Base-by-base conservation (phyloP, 2,797 vertebrate genomes). In the Syncerus caffer region DNA sequence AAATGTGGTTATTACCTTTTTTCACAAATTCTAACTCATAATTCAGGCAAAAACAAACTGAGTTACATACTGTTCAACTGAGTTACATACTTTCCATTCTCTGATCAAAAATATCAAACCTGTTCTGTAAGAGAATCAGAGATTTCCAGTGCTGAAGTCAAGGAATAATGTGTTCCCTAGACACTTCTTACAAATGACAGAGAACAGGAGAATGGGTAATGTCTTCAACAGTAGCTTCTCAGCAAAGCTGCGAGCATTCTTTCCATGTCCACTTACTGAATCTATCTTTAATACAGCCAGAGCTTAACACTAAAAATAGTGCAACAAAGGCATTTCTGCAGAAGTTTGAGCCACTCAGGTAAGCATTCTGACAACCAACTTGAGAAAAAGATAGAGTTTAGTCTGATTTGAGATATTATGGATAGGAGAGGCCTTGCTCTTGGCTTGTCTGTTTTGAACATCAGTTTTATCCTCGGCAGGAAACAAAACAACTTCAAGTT, bases 361-460 rank as follows among this genome's bases (percentile, higher is more conserved):
- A 95, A 96, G 50, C 34, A 93, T 67, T 95, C 76, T 93, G 60
- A 84, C 96, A 95, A 95, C 9, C 19, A 85, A 67, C 50, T 29
- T 84, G 31, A 95, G 76, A 80, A 97, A 89, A 76, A 60, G n/a
- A 31, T 42, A 31, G 27, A 82, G 31, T 71, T 92, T 93, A 34
- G 45, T 60, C 21, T 92, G 53, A 82, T 67, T 67, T 91, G 83
- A 93, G 31, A 29, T 47, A 23, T 95, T 86, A 96, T 91, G 17
- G 51, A 95, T 85, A 50, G n/a, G 23, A n/a, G 51, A 79, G 19
- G 8, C 4, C 47, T 53, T 55, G 38, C 21, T 11, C 50, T 95
- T 60, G 34, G 11, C 11, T 80, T 79, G 23, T 34, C 50, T 82
- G 74, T 94, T 51, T 57, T 78, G 47, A 97, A 42, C 38, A 76